Percentiles rank a stretch among this genome's conserved stretches.
Conservation (phyloP, 2,113 vertebrate species). For the Megalops atlanticus region DNA sequence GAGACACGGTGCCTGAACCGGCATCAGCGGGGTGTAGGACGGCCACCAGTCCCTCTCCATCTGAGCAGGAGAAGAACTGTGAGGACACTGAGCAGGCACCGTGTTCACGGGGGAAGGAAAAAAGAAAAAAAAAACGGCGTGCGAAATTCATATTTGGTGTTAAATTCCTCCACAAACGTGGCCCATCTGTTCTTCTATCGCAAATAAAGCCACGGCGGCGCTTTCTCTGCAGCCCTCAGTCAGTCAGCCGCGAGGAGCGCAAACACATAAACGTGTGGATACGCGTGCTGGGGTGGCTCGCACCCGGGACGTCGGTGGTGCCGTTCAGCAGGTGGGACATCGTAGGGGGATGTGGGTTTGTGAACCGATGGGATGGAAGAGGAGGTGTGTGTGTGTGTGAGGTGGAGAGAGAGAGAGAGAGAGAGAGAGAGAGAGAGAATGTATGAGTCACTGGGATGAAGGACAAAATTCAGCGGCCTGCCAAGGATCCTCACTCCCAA, state of each 20-base stretch:
- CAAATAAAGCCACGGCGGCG: slow-evolving; percentile 48
- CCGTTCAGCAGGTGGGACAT: not conserved
- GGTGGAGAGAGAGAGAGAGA: no score
- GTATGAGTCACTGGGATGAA: no score
- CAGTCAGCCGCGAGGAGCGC: not conserved
- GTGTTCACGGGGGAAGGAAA: slow-evolving; percentile 44
- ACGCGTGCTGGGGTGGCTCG: not conserved
- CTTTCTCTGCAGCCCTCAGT: slow-evolving; percentile 25
- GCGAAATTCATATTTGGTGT: slow-evolving; percentile 67
- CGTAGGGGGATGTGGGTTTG: not conserved
- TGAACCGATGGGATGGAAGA: not conserved
- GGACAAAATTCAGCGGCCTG: no score
- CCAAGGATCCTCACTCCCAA: not conserved
- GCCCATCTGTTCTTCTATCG: slow-evolving; percentile 64
- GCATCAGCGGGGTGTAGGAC: slow-evolving; percentile 19
- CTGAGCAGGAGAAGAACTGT: slow-evolving; percentile 52
- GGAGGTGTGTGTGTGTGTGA: not conserved
- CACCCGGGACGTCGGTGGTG: not conserved
- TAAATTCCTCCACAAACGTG: slow-evolving; percentile 57
- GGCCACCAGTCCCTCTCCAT: slow-evolving; percentile 32
- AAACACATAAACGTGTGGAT: no score
- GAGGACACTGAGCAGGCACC: slow-evolving; percentile 56
- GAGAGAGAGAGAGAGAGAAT: not conserved
- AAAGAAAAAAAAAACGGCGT: slow-evolving; percentile 61
- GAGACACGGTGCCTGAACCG: slow-evolving; percentile 8